Percentiles rank a stretch among this genome's conserved stretches.
phyloP scores from a whole-genome alignment of 1,140 invertebrate genomes.

The Halictus rubicundus region DNA sequence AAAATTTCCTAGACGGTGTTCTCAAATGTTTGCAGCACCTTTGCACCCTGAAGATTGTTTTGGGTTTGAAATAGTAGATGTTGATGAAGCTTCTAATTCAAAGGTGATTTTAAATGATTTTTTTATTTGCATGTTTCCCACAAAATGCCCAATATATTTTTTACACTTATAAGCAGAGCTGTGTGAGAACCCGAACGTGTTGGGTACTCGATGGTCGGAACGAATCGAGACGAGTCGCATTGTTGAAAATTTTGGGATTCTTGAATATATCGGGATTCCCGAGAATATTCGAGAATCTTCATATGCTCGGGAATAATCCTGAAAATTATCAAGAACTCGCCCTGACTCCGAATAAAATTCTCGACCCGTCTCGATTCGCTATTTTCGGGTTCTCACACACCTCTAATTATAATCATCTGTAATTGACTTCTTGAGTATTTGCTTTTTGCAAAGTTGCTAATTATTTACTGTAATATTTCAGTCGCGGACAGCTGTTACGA shows the following conservation, averaged over 20 bases:
- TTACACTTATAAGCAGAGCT: no score
- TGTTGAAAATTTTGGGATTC: no score
- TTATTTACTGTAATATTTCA: slow-evolving; percentile 51
- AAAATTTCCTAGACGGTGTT: slow-evolving; percentile 79
- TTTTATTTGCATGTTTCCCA: not conserved
- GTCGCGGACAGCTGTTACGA: slow-evolving; percentile 76
- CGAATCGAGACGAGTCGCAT: no score
- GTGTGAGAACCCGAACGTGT: no score
- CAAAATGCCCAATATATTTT: not conserved
- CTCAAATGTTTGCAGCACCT: slow-evolving; percentile 77
- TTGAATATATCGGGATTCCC: no score
- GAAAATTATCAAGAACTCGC: no score
- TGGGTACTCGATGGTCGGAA: no score
- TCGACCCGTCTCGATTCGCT: no score
- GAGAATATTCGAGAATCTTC: no score
- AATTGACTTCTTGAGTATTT: not conserved
- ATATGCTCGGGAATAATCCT: no score
- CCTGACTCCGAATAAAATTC: no score
- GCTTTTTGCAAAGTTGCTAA: not conserved
- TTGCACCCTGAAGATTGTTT: slow-evolving; percentile 86
- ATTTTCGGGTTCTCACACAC: no score
- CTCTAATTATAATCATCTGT: not conserved
- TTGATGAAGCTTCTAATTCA: slow-evolving; percentile 83
- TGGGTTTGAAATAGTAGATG: slow-evolving; percentile 89
- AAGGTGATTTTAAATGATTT: slow-evolving; percentile 67